These are phyloP conservation scores for Callocephalon fimbriatum DNA, from an alignment of 2,113 vertebrate species.

Conservation along the genomic window DNA sequence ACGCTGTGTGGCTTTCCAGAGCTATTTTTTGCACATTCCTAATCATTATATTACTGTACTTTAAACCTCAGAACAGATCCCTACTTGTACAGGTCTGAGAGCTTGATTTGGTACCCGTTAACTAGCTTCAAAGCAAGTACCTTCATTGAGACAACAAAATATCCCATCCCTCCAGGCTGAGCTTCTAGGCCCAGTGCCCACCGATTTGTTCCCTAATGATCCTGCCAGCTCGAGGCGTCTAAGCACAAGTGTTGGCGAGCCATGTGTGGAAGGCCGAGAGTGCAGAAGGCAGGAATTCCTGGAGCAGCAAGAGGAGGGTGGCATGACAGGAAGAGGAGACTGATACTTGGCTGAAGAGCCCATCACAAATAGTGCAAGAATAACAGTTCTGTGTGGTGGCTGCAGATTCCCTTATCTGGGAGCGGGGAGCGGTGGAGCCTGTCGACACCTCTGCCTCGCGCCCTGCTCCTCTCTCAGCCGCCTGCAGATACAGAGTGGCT, in stretches of 20 bases:
- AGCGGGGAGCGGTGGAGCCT: not conserved
- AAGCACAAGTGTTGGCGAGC: not conserved
- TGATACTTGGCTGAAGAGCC: not conserved
- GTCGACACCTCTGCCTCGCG: not conserved
- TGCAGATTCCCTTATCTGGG: slow-evolving; percentile 26
- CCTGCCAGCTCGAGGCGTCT: not conserved
- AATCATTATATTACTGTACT: not conserved
- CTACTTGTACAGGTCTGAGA: not conserved
- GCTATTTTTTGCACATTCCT: not conserved
- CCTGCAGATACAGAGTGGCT: slow-evolving; percentile 17
- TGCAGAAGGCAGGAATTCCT: not conserved
- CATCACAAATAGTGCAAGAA: not conserved
- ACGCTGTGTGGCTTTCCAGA: not conserved
- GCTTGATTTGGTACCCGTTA: not conserved
- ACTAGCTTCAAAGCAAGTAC: not conserved
- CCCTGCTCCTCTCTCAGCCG: not conserved
- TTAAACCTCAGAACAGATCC: not conserved
- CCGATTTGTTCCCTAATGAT: not conserved
- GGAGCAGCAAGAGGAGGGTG: not conserved
- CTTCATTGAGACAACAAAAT: not conserved
- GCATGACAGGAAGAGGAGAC: slow-evolving; percentile 28
- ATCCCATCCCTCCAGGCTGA: not conserved
- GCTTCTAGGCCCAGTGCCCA: not conserved
- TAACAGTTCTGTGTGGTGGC: not conserved
- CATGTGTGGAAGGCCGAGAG: not conserved